A percentile compares a stretch with the other conserved stretches of the same genome.
Conservation (phyloP, 2,888 invertebrate species). For the Pristionchus fissidentatus region DNA sequence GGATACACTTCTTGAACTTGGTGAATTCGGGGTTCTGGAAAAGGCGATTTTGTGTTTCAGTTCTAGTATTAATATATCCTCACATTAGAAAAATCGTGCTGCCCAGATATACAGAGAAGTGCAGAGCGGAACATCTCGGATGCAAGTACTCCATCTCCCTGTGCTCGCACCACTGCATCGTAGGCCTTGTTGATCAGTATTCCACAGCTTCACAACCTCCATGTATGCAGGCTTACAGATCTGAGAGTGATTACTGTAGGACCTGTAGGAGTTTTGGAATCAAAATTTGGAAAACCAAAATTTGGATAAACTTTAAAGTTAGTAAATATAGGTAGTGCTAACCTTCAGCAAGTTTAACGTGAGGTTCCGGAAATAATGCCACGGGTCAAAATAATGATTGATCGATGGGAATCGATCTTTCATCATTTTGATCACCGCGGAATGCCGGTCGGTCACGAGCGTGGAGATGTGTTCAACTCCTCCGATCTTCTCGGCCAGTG, state of each 20-base stretch:
- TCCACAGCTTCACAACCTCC: background rate
- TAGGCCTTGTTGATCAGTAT: slow-evolving; percentile 2
- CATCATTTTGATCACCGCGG: background rate
- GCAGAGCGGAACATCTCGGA: background rate
- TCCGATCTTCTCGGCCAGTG: background rate
- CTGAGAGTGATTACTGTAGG: background rate
- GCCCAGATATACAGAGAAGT: background rate
- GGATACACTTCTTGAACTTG: background rate
- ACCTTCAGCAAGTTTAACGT: slow-evolving; percentile 16
- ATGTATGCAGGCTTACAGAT: background rate
- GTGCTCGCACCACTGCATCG: background rate
- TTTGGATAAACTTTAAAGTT: background rate
- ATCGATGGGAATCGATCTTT: background rate
- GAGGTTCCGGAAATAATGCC: slow-evolving; percentile 25
- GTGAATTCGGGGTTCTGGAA: background rate
- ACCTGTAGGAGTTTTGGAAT: background rate
- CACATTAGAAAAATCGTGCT: background rate
- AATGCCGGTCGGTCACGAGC: background rate
- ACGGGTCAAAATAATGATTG: background rate
- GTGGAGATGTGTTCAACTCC: slow-evolving; percentile 11
- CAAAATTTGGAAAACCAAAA: background rate
- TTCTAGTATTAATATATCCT: background rate
- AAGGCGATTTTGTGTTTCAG: background rate
- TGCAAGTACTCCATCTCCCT: background rate
- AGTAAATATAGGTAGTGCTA: background rate